phyloP scores from a whole-genome alignment of 37 sponge, comb jelly and placozoan genomes.

The Chondrosia reniformis region DNA sequence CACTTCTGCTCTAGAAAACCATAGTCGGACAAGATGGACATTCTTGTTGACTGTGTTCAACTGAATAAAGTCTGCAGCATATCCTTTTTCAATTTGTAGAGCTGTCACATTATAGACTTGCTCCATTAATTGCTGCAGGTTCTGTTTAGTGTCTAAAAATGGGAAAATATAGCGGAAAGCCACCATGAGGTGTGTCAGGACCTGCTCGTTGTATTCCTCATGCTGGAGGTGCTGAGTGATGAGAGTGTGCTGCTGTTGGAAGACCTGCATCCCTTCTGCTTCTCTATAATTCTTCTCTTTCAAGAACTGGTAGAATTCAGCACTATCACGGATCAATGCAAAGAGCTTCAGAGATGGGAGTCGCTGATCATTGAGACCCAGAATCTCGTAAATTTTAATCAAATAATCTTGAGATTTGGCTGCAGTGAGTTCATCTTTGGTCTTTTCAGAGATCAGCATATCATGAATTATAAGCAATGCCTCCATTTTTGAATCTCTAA shows the following conservation, averaged over 20 bases:
- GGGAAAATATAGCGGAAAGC: constrained; percentile 75
- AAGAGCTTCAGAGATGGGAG: constrained; percentile 36
- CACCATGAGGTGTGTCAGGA: constrained; percentile 80
- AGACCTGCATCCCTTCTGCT: constrained; percentile 34
- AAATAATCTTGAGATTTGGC: constrained; percentile 43
- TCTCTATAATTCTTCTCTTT: constrained; percentile 63
- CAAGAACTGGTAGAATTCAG: constrained; percentile 61
- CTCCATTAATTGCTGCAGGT: constrained; percentile 51
- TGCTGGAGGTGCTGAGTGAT: constrained; percentile 80
- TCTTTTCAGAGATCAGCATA: constrained; percentile 14
- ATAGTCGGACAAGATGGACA: constrained; percentile 73
- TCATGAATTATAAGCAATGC: constrained; percentile 40
- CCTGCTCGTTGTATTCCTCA: constrained; percentile 84
- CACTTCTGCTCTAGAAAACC: constrained; percentile 84
- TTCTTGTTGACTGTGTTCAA: constrained; percentile 74
- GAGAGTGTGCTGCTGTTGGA: constrained; percentile 61
- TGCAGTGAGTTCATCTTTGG: constrained; percentile 40
- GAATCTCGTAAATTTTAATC: constrained; percentile 24
- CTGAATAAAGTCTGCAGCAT: background rate
- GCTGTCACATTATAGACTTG: constrained; percentile 34
- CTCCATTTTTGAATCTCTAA: constrained; percentile 35
- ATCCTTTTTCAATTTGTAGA: constrained; percentile 30
- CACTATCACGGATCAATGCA: constrained; percentile 44
- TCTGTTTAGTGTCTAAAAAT: constrained; percentile 53
- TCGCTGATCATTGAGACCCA: constrained; percentile 4